Conservation (phyloP, 2,797 vertebrate genomes). For the Pitangus sulphuratus region DNA sequence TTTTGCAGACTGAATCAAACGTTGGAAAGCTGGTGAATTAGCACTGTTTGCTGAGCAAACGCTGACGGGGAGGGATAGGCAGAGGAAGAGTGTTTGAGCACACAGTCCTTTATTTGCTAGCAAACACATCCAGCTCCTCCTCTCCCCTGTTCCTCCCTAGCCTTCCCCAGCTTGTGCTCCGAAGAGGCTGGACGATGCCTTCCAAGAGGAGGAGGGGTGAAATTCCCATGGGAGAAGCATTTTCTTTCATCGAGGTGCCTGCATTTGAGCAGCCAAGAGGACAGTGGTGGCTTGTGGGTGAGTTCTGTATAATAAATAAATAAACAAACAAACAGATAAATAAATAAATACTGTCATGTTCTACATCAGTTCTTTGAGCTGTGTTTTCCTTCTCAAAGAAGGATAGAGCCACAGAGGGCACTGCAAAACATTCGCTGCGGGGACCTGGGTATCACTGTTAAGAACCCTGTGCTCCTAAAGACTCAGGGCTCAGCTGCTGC, state of each 20-base stretch:
- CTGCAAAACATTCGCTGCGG: background rate
- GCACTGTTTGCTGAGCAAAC: constrained; percentile 79
- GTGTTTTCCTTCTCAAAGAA: background rate
- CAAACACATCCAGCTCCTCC: constrained; percentile 61
- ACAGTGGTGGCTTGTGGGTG: fast-evolving
- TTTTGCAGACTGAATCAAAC: constrained; percentile 39
- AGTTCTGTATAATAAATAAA: background rate
- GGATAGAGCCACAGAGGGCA: background rate
- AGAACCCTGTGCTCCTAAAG: background rate
- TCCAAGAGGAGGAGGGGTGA: background rate
- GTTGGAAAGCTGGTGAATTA: constrained; percentile 66
- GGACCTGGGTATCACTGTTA: background rate
- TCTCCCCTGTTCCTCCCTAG: background rate
- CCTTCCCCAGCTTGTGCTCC: background rate
- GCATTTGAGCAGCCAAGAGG: background rate
- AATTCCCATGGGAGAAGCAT: background rate
- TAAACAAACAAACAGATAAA: background rate
- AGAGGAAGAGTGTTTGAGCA: constrained; percentile 52
- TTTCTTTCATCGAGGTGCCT: background rate
- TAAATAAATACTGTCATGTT: fast-evolving
- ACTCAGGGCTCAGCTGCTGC: background rate
- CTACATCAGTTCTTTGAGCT: background rate
- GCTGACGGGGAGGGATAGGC: constrained; percentile 55
- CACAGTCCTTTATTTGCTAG: constrained; percentile 63
- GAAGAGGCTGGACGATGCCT: background rate